Evolutionary conservation across 2,888 invertebrate species (phyloP).

Genomic region (Pollenia amentaria): DNA sequence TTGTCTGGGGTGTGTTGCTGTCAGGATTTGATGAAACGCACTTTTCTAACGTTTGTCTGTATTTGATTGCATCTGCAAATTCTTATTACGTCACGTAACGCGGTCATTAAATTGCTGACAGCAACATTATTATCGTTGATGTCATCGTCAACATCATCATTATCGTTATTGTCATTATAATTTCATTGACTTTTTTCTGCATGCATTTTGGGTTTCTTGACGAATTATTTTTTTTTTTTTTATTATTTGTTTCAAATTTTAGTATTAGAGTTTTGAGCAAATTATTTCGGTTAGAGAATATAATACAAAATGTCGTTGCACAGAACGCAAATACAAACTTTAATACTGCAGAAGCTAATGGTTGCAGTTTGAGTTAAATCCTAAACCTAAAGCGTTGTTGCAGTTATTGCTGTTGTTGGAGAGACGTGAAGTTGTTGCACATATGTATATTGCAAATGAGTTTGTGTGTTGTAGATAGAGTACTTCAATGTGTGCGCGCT

Average conservation of each 20-base stretch:
- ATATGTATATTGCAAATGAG: conserved; percentile 19
- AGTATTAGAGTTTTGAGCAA: conserved; percentile 40
- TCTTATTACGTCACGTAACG: conserved; percentile 71
- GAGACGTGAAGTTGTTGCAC: conserved; percentile 25
- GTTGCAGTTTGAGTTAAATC: conserved; percentile 31
- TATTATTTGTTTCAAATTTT: conserved; percentile 1
- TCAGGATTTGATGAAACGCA: conserved; percentile 59
- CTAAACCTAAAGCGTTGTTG: conserved; percentile 19
- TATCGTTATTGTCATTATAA: conserved; percentile 59
- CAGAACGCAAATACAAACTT: not conserved
- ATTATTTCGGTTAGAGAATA: conserved; percentile 23
- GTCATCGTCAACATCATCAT: conserved; percentile 52
- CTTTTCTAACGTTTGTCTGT: conserved; percentile 53
- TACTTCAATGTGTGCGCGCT: not conserved
- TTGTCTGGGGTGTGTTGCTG: conserved; percentile 46
- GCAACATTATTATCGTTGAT: conserved; percentile 70
- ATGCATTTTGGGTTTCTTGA: conserved; percentile 31
- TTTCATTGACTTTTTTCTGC: conserved; percentile 52
- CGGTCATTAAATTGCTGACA: conserved; percentile 75
- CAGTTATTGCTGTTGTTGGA: conserved; percentile 1
- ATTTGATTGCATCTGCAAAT: conserved; percentile 59
- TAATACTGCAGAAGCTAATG: conserved; percentile 18
- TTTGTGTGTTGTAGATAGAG: not conserved
- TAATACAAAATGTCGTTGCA: conserved; percentile 10
- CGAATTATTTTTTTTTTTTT: not conserved